A percentile compares a stretch with the other conserved stretches of the same genome.
Conservation (phyloP, 2,113 vertebrate genomes). For the Dicrurus megarhynchus region DNA sequence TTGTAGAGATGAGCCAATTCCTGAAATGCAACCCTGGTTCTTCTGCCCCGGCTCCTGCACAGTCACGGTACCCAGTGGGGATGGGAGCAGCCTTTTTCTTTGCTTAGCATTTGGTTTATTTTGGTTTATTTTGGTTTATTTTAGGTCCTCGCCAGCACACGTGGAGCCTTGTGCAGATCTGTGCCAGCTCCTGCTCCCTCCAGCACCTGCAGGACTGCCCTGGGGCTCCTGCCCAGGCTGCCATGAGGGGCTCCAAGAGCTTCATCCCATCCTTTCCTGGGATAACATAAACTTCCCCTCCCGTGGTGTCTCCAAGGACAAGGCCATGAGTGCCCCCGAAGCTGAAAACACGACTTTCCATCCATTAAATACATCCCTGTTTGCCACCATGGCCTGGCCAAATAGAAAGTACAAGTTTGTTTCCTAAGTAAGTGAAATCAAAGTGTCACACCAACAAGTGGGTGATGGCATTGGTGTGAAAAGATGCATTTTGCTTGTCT, state of each 20-base stretch:
- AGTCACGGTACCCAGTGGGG: not conserved
- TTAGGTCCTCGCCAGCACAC: not conserved
- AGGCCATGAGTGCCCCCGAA: rapidly evolving
- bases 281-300: not conserved
- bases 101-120: not conserved
- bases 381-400: not conserved
- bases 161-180: not conserved
- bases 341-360: not conserved
- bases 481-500: not conserved
- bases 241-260: rapidly evolving
- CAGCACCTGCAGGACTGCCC: not conserved
- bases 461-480: rapidly evolving
- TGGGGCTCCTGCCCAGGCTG: not conserved
- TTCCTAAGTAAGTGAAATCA: not conserved
- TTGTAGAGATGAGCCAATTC: not conserved
- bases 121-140: not conserved
- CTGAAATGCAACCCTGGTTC: not conserved
- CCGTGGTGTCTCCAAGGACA: not conserved
- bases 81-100: not conserved
- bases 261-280: not conserved
- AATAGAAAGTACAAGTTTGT: rapidly evolving
- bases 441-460: not conserved
- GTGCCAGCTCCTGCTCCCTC: not conserved
- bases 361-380: no score
- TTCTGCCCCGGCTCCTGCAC: not conserved